phyloP scores from a whole-genome alignment of 1,140 invertebrate genomes.

The Diabrotica virgifera region DNA sequence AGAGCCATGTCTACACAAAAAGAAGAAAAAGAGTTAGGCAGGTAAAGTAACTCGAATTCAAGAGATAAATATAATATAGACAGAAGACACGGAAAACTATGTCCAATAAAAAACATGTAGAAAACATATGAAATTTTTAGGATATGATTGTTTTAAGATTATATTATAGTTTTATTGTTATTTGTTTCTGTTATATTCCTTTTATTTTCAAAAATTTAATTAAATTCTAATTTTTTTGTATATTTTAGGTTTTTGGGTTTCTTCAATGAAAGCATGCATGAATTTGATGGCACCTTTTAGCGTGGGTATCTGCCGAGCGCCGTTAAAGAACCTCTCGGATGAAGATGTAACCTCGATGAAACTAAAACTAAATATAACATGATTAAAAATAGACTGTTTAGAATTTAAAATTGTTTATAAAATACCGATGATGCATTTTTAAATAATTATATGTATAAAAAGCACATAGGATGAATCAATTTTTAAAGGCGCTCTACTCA shows the following conservation, averaged over 20 bases:
- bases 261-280: conserved; percentile 68
- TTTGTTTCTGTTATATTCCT: not conserved
- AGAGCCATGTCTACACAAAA: too few relatives aligned
- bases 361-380: not conserved
- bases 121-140: not conserved
- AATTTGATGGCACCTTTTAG: conserved; percentile 56
- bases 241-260: conserved; percentile 59
- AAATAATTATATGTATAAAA: too few relatives aligned
- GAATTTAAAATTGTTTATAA: too few relatives aligned
- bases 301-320: conserved; percentile 57
- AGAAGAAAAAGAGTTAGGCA: too few relatives aligned
- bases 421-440: too few relatives aligned
- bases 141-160: not conserved
- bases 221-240: not conserved
- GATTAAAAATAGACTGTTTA: too few relatives aligned
- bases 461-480: too few relatives aligned
- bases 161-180: not conserved
- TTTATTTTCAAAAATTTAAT: not conserved
- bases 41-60: too few relatives aligned
- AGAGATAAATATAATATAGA: too few relatives aligned
- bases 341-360: conserved; percentile 36
- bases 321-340: conserved; percentile 48
- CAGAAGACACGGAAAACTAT: too few relatives aligned
- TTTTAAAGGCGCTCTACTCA: too few relatives aligned
- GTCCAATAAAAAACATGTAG: too few relatives aligned